These are phyloP conservation scores for Osmerus eperlanus DNA, from an alignment of 2,113 vertebrate genomes.

Conservation along the genomic window DNA sequence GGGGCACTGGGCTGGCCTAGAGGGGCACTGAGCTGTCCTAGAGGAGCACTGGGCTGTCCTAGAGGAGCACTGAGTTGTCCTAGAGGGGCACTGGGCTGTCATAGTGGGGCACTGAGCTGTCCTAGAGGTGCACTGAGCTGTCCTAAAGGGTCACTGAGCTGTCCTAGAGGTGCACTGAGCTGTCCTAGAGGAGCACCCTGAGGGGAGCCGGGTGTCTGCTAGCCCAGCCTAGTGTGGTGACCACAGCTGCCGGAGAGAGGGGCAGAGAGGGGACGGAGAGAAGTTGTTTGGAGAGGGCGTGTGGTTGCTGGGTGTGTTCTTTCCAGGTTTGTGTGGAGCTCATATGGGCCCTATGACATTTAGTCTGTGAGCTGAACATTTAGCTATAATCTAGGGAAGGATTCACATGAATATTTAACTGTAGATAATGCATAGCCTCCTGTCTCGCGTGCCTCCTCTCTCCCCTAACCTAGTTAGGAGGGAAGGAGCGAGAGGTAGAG, in stretches of 20 bases:
- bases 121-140: neutral
- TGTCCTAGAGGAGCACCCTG: neutral
- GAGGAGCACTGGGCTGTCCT: neutral
- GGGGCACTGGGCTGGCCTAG: neutral
- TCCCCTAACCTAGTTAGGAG: constrained; percentile 1
- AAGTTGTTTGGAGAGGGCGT: too few relatives aligned
- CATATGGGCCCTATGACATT: too few relatives aligned
- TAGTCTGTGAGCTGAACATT: neutral
- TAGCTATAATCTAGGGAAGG: neutral
- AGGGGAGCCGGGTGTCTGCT: too few relatives aligned
- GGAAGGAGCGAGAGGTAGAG: neutral
- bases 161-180: too few relatives aligned
- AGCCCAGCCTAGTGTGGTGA: too few relatives aligned
- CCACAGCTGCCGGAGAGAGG: too few relatives aligned
- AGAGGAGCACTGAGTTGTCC: neutral
- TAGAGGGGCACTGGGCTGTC: neutral
- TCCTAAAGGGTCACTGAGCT: neutral
- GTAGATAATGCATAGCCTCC: constrained; percentile 1
- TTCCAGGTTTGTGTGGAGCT: too few relatives aligned
- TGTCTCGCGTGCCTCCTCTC: neutral
- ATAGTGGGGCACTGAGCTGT: neutral
- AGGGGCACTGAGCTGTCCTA: neutral
- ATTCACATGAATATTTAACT: constrained; percentile 5
- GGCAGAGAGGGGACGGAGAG: too few relatives aligned
- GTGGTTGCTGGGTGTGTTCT: too few relatives aligned